Percentiles rank a stretch among this genome's conserved stretches.
Conservation (phyloP, 2,113 vertebrate genomes). For the Oncorhynchus tshawytscha region DNA sequence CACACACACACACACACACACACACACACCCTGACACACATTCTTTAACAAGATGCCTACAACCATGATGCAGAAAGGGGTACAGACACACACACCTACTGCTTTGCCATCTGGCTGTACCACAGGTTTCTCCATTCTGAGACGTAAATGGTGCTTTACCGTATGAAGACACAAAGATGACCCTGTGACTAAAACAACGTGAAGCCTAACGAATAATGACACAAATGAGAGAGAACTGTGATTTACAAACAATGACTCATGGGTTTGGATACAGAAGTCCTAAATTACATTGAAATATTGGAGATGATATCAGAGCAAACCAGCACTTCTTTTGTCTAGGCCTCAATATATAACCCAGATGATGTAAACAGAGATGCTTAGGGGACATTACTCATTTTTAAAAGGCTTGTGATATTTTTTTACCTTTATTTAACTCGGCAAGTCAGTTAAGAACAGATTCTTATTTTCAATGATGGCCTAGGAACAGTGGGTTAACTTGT, state of each 20-base stretch:
- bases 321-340: constrained; percentile 6
- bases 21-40: neutral
- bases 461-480: too few relatives aligned
- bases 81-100: neutral
- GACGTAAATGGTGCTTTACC: neutral
- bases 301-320: neutral
- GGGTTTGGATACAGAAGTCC: too few relatives aligned
- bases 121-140: neutral
- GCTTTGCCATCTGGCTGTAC: neutral
- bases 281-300: too few relatives aligned
- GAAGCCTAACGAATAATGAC: neutral
- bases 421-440: too few relatives aligned
- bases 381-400: constrained; percentile 34
- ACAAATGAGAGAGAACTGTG: neutral
- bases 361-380: constrained; percentile 16
- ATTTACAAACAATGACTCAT: neutral
- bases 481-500: too few relatives aligned
- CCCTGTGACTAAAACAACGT: neutral
- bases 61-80: constrained; percentile 1
- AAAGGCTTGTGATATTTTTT: constrained; percentile 19
- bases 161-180: constrained; percentile 2
- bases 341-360: constrained; percentile 36
- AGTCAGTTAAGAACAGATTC: too few relatives aligned
- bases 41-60: neutral
- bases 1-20: constrained; percentile 16